Conservation (phyloP, 2,888 invertebrate species). For the Mythimna impura region DNA sequence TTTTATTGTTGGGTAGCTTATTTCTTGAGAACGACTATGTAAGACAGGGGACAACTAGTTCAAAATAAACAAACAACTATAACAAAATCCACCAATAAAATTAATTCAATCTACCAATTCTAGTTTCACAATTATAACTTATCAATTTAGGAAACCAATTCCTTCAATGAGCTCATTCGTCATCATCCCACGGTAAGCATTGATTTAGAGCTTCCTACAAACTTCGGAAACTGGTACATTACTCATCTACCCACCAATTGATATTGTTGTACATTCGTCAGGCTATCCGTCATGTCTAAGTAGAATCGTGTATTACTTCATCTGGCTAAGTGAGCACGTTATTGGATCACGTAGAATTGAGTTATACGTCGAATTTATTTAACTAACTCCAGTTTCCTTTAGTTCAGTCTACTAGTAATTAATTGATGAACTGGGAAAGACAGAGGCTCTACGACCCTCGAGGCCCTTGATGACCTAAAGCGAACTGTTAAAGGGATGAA, state of each 20-base stretch:
- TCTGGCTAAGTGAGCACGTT: conserved; percentile 6
- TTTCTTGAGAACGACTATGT: too few relatives aligned
- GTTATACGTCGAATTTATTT: neutral
- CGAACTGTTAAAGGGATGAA: too few relatives aligned
- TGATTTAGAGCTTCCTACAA: conserved; percentile 59
- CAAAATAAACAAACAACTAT: neutral
- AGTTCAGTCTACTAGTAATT: too few relatives aligned
- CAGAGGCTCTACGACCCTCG: too few relatives aligned
- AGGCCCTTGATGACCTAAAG: too few relatives aligned
- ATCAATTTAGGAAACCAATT: conserved; percentile 7
- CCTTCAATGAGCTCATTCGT: conserved; percentile 43
- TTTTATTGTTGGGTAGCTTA: too few relatives aligned
- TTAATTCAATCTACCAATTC: neutral
- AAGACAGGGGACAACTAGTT: neutral
- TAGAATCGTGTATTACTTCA: conserved; percentile 23
- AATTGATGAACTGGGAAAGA: too few relatives aligned
- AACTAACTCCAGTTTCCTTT: neutral
- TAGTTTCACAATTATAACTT: conserved; percentile 16
- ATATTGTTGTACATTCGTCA: conserved; percentile 40
- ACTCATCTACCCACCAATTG: conserved; percentile 59
- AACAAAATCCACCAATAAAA: neutral
- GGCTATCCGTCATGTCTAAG: conserved; percentile 47
- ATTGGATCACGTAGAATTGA: conserved; percentile 14
- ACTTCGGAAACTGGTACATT: conserved; percentile 50
- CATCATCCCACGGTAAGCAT: conserved; percentile 47